Conservation (phyloP, 2,113 vertebrate species). For the Galemys pyrenaicus region DNA sequence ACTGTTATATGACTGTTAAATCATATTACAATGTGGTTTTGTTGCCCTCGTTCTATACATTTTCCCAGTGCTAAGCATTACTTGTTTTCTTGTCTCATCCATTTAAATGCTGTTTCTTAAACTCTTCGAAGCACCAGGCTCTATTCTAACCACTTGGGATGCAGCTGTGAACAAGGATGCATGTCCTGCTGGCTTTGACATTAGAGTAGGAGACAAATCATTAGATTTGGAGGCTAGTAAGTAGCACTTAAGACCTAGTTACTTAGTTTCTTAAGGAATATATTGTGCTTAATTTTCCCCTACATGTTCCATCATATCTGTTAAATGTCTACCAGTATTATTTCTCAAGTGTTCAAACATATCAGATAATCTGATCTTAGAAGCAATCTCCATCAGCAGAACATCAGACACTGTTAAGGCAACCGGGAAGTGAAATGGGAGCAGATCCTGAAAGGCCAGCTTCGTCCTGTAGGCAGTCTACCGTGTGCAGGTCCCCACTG, state of each 20-base stretch:
- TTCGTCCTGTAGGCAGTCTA: background rate
- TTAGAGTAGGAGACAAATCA: background rate
- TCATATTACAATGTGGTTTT: background rate
- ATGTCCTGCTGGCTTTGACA: background rate
- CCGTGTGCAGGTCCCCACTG: background rate
- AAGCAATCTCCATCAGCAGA: background rate
- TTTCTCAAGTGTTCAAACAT: background rate
- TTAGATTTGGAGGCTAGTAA: background rate
- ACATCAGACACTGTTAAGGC: background rate
- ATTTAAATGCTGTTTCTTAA: background rate
- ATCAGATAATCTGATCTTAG: constrained; percentile 8
- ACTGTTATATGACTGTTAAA: background rate
- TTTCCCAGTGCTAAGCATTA: background rate
- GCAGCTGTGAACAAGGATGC: background rate
- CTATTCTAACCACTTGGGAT: background rate
- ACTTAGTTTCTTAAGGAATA: background rate
- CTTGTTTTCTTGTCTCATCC: background rate
- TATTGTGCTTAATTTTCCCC: background rate
- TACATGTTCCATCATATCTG: background rate
- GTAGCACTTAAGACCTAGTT: background rate
- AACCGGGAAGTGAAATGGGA: background rate
- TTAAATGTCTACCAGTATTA: background rate
- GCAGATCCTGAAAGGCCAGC: background rate
- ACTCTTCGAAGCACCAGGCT: background rate
- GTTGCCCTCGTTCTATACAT: background rate